Evolutionary conservation across 2,113 vertebrate genomes (phyloP).

Genomic region (Microtus pennsylvanicus): DNA sequence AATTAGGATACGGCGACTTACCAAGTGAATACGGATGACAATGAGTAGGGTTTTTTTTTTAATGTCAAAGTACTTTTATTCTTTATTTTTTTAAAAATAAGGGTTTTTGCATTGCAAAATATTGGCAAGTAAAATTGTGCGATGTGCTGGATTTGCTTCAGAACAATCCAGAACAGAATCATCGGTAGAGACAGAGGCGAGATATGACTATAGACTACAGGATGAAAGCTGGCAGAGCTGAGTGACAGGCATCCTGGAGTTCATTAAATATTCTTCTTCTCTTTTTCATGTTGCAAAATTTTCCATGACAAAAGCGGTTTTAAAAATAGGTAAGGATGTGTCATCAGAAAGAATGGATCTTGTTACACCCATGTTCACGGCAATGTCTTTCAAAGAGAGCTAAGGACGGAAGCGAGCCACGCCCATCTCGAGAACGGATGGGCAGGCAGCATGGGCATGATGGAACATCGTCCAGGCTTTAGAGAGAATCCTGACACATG

Average conservation of each 20-base stretch:
- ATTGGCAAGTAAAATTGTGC: background rate
- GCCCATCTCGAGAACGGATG: background rate
- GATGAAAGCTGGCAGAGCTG: background rate
- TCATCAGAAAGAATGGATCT: conserved; percentile 46
- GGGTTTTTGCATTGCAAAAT: conserved; percentile 23
- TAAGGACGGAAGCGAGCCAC: background rate
- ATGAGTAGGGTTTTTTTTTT: conserved; percentile 6
- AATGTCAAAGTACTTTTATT: background rate
- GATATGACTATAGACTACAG: background rate
- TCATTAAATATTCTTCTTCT: conserved; percentile 4
- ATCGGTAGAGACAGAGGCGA: background rate
- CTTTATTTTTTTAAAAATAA: conserved; percentile 6
- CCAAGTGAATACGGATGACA: background rate
- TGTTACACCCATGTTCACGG: background rate
- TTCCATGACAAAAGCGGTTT: background rate
- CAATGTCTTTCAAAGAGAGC: background rate
- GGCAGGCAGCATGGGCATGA: background rate
- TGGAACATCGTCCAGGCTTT: background rate
- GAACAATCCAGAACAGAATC: conserved; percentile 25
- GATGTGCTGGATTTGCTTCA: background rate
- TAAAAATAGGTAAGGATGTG: conserved; percentile 8
- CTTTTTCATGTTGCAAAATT: conserved; percentile 56
- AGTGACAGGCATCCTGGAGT: conserved; percentile 13
- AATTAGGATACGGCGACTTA: background rate
- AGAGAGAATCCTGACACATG: background rate